Percentiles rank a stretch among this genome's conserved stretches.
These are phyloP conservation scores for Parnassius glacialis DNA, from an alignment of 2,888 invertebrate species.

Conservation along the genomic window DNA sequence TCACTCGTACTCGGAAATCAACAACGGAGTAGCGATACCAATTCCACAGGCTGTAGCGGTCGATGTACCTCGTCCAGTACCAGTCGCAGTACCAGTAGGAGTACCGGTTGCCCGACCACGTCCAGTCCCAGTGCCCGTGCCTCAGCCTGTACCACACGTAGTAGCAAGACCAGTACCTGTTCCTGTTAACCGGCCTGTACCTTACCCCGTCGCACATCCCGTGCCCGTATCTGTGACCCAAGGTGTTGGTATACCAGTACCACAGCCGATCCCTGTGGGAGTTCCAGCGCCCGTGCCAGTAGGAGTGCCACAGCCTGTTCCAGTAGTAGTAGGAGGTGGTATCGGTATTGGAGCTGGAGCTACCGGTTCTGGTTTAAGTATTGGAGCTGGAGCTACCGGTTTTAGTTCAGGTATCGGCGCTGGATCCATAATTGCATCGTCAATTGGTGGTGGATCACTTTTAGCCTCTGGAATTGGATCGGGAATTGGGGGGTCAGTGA, in stretches of 20 bases:
- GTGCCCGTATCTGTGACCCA: conserved; percentile 75
- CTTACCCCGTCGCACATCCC: conserved; percentile 78
- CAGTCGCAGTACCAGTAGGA: conserved; percentile 72
- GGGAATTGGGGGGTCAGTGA: conserved; percentile 1
- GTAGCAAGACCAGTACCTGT: conserved; percentile 69
- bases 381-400: conserved; percentile 23
- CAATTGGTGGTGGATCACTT: conserved; percentile 6
- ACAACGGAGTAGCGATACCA: conserved; percentile 75
- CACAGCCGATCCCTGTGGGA: conserved; percentile 73
- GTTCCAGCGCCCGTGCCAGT: conserved; percentile 66
- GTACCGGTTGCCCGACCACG: conserved; percentile 71
- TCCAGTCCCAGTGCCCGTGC: conserved; percentile 56
- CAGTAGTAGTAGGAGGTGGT: conserved; percentile 43
- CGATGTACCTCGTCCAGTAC: conserved; percentile 62
- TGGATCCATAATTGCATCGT: conserved; percentile 7
- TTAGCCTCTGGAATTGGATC: not conserved
- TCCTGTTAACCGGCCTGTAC: conserved; percentile 77
- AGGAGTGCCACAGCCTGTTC: conserved; percentile 56
- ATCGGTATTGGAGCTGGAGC: conserved; percentile 19
- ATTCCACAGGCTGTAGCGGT: conserved; percentile 74
- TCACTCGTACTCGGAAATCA: conserved; percentile 66
- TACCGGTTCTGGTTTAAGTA: conserved; percentile 7
- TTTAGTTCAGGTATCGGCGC: conserved; percentile 19
- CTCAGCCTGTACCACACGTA: conserved; percentile 67
- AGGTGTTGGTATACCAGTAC: conserved; percentile 76